A percentile compares a stretch with the other conserved stretches of the same genome.
These are phyloP conservation scores for Perccottus glenii DNA, from an alignment of 2,113 vertebrate species.

Conservation along the genomic window DNA sequence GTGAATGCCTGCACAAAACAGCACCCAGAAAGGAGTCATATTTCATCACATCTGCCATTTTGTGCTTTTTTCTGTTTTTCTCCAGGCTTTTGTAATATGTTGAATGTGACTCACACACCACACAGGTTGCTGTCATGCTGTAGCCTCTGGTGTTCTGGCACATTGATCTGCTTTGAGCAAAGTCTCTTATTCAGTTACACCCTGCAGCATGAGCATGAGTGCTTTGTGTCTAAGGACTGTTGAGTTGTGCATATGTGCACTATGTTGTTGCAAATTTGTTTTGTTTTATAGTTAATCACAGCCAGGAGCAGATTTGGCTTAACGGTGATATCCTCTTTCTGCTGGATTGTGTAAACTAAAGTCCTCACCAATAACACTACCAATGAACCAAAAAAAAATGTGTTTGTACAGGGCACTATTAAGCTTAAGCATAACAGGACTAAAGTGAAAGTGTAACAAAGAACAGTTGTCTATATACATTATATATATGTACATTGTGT, in stretches of 20 bases:
- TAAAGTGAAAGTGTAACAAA: not conserved
- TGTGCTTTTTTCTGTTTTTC: slow-evolving; percentile 37
- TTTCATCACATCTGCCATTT: slow-evolving; percentile 40
- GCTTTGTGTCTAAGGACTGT: not conserved
- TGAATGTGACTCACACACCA: slow-evolving; percentile 53
- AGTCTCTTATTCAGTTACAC: slow-evolving; percentile 20
- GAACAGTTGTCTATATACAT: too few relatives aligned
- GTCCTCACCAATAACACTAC: too few relatives aligned
- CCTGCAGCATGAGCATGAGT: not conserved
- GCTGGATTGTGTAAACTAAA: too few relatives aligned
- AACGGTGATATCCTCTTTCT: too few relatives aligned
- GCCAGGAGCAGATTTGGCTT: slow-evolving; percentile 7
- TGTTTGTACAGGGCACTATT: too few relatives aligned
- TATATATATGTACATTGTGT: not conserved
- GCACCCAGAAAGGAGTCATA: slow-evolving; percentile 23
- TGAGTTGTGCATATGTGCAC: slow-evolving; percentile 9
- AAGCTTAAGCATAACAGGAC: not conserved
- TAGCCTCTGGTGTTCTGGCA: slow-evolving; percentile 17
- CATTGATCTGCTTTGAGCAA: slow-evolving; percentile 35
- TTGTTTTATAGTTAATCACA: slow-evolving; percentile 10
- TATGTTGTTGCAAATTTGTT: not conserved
- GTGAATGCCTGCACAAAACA: slow-evolving; percentile 6
- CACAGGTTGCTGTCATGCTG: slow-evolving; percentile 24
- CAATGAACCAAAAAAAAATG: too few relatives aligned
- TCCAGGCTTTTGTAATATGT: slow-evolving; percentile 48